Conservation (phyloP, 2,113 vertebrate genomes). For the Antechinus flavipes region DNA sequence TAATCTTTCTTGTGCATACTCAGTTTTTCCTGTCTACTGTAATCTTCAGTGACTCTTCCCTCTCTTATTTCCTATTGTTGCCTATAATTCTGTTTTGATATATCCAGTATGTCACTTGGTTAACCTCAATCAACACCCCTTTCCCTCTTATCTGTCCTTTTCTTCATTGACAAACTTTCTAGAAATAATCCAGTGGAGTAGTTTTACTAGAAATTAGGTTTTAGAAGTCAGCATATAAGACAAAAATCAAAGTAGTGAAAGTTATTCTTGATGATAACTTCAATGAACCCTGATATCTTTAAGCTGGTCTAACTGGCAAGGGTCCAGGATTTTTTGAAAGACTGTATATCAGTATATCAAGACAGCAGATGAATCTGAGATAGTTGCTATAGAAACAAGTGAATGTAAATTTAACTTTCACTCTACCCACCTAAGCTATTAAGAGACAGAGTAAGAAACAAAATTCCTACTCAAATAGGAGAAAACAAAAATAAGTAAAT, state of each 20-base stretch:
- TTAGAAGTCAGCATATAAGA: background rate
- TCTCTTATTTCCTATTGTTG: too few relatives aligned
- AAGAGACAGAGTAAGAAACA: background rate
- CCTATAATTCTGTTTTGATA: background rate
- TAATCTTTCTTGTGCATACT: background rate
- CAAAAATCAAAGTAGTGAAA: background rate
- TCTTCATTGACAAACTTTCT: background rate
- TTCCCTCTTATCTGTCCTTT: background rate
- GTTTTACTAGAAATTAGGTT: background rate
- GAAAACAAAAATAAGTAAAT: background rate
- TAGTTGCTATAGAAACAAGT: background rate
- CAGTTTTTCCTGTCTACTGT: background rate
- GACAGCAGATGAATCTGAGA: background rate
- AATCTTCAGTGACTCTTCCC: too few relatives aligned
- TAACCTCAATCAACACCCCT: background rate
- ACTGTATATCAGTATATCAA: too few relatives aligned
- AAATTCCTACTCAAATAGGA: background rate
- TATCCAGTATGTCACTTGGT: too few relatives aligned
- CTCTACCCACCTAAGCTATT: background rate
- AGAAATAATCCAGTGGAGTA: background rate
- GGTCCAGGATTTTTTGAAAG: background rate
- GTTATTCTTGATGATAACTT: background rate
- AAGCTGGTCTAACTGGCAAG: background rate
- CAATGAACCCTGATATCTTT: background rate
- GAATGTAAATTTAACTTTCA: background rate